Conservation (phyloP, 1,140 invertebrate species). For the Drosophila repleta region DNA sequence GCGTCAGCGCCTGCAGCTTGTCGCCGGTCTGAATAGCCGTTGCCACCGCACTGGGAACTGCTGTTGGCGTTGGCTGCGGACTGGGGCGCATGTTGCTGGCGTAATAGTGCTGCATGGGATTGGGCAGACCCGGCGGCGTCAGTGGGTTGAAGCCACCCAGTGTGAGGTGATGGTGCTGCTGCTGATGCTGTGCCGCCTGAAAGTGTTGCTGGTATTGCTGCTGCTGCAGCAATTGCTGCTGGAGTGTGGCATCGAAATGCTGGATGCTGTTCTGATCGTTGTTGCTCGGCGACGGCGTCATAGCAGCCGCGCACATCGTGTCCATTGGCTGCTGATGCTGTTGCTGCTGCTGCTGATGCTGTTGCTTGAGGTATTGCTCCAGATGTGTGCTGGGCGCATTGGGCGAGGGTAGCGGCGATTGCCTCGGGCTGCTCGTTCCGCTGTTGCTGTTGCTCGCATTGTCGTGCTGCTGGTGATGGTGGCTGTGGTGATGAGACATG, state of each 20-base stretch:
- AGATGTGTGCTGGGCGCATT: conserved; percentile 49
- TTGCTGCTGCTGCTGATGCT: conserved; percentile 60
- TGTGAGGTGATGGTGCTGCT: conserved; percentile 69
- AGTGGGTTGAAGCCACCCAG: conserved; percentile 83
- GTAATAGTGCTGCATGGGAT: conserved; percentile 82
- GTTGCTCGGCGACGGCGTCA: conserved; percentile 84
- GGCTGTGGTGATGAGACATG: conserved; percentile 44
- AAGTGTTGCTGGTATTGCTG: conserved; percentile 81
- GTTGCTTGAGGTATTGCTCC: conserved; percentile 71
- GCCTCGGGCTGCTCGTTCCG: conserved; percentile 54
- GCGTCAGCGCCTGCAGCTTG: conserved; percentile 74
- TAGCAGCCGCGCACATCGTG: conserved; percentile 67
- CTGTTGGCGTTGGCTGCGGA: conserved; percentile 68
- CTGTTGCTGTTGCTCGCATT: conserved; percentile 41
- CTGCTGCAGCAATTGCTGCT: conserved; percentile 77
- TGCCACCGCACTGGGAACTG: conserved; percentile 10
- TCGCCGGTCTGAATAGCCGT: conserved; percentile 28
- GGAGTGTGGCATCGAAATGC: conserved; percentile 66
- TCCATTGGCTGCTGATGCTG: conserved; percentile 68
- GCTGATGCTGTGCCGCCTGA: conserved; percentile 72
- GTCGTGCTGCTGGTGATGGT: conserved; percentile 34
- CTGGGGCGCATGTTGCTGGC: conserved; percentile 83
- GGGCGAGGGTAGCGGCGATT: conserved; percentile 61
- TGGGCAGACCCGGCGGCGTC: conserved; percentile 84
- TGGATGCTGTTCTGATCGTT: conserved; percentile 84